Percentiles rank a stretch among this genome's conserved stretches.
These are phyloP conservation scores for Rhingia campestris DNA, from an alignment of 2,888 invertebrate species.

Conservation along the genomic window DNA sequence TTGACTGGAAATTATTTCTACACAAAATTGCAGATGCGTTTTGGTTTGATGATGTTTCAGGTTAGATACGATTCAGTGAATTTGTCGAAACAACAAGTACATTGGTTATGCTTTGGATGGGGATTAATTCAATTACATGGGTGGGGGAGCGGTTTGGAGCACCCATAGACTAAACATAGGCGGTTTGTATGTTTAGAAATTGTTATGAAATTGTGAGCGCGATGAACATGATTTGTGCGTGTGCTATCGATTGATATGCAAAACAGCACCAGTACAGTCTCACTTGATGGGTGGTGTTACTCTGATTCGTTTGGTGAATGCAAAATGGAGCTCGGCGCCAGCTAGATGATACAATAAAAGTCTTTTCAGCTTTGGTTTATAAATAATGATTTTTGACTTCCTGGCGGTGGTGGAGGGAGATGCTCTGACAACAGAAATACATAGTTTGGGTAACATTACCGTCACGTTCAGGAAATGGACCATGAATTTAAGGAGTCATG, in stretches of 20 bases:
- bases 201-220: constrained; percentile 40
- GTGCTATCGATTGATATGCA: constrained; percentile 46
- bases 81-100: constrained; percentile 58
- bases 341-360: background rate
- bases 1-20: constrained; percentile 67
- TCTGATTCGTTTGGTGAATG: constrained; percentile 2
- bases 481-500: too few species aligned
- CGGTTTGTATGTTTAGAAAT: constrained; percentile 58
- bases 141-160: background rate
- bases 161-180: constrained; percentile 36
- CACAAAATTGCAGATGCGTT: constrained; percentile 66
- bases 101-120: constrained; percentile 55
- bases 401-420: too few species aligned
- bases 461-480: too few species aligned
- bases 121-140: constrained; percentile 56
- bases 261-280: background rate
- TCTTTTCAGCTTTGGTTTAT: background rate
- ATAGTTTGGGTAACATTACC: too few species aligned
- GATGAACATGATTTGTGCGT: constrained; percentile 57
- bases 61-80: constrained; percentile 52
- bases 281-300: background rate
- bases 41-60: constrained; percentile 29
- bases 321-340: constrained; percentile 23
- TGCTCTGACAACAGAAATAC: too few species aligned
- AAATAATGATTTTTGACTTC: constrained; percentile 5